These are phyloP conservation scores for Tiliacea citrago DNA, from an alignment of 2,888 invertebrate genomes.

Conservation along the genomic window DNA sequence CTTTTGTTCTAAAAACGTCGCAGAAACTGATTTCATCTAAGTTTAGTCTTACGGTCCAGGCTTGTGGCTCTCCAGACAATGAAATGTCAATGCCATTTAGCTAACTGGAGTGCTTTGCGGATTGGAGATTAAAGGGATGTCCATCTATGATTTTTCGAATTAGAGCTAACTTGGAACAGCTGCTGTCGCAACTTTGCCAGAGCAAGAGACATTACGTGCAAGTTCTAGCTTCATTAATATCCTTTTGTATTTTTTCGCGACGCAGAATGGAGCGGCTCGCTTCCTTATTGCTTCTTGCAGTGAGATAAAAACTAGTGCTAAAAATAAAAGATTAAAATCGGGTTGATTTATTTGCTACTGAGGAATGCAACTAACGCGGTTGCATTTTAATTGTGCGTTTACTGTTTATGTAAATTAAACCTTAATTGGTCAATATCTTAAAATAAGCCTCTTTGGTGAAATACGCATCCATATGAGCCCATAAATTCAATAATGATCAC, in stretches of 20 bases:
- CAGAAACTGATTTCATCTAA: constrained; percentile 41
- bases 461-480: neutral
- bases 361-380: constrained; percentile 25
- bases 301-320: constrained; percentile 45
- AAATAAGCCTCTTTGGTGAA: neutral
- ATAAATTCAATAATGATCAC: constrained; percentile 20
- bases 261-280: constrained; percentile 11
- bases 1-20: constrained; percentile 54
- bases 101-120: constrained; percentile 34
- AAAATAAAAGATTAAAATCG: constrained; percentile 45
- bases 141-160: constrained; percentile 46
- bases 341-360: constrained; percentile 30
- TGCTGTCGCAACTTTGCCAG: constrained; percentile 38
- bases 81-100: constrained; percentile 50
- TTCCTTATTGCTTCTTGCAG: constrained; percentile 42
- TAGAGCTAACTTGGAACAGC: constrained; percentile 36
- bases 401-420: constrained; percentile 4
- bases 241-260: constrained; percentile 44
- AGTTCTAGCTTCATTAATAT: constrained; percentile 45
- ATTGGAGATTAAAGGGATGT: constrained; percentile 31
- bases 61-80: constrained; percentile 43
- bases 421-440: constrained; percentile 11
- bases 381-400: constrained; percentile 18
- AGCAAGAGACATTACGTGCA: constrained; percentile 33
- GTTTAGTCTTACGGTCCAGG: constrained; percentile 37